phyloP scores from a whole-genome alignment of 2,113 vertebrate genomes.

The Pluvianellus socialis region DNA sequence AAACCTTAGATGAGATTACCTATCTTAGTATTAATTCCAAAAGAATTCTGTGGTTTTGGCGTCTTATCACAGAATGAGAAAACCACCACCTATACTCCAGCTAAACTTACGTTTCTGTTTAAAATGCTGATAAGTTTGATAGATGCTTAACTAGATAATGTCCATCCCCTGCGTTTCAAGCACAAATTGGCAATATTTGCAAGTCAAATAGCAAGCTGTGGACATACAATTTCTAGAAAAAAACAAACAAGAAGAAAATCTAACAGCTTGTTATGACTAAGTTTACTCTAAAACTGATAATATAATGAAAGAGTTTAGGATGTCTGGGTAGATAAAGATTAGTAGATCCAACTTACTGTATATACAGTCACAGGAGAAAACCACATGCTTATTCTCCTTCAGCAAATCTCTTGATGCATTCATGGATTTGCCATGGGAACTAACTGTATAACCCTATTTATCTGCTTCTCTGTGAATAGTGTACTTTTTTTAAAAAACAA shows the following conservation, averaged over 20 bases:
- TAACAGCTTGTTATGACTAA: slow-evolving; percentile 43
- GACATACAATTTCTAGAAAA: not conserved
- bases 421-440: slow-evolving; percentile 43
- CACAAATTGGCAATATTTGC: not conserved
- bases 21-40: not conserved
- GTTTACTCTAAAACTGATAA: slow-evolving; percentile 8
- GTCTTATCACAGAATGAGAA: not conserved
- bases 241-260: not conserved
- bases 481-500: not conserved
- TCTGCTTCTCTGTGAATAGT: slow-evolving; percentile 23
- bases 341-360: slow-evolving; percentile 37
- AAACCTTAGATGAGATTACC: not conserved
- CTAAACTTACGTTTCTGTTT: not conserved
- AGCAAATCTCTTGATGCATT: slow-evolving; percentile 46
- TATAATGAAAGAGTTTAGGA: slow-evolving; percentile 8
- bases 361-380: slow-evolving; percentile 34
- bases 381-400: slow-evolving; percentile 62
- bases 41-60: not conserved
- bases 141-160: not conserved
- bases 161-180: not conserved
- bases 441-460: slow-evolving; percentile 36
- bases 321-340: slow-evolving; percentile 27
- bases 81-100: not conserved
- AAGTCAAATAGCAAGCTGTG: not conserved
- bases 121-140: not conserved